phyloP scores from a whole-genome alignment of 2,797 vertebrate genomes.

The Rhadinocentrus ornatus region DNA sequence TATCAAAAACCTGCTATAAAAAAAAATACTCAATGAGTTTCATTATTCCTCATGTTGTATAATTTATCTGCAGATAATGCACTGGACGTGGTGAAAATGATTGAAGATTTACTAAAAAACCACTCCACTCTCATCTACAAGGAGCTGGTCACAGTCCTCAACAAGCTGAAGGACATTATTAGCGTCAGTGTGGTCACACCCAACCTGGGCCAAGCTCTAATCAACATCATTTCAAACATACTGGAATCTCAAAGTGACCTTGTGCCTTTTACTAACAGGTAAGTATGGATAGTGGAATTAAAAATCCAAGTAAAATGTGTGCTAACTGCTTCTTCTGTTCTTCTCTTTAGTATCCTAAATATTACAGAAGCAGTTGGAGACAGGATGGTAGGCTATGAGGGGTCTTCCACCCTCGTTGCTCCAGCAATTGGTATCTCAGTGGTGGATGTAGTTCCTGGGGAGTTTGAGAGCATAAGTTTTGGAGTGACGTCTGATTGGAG shows the following conservation, averaged over 20 bases:
- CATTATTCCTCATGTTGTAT: not conserved
- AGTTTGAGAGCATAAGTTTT: conserved; percentile 84
- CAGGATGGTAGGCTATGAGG: conserved; percentile 77
- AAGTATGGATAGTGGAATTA: conserved; percentile 45
- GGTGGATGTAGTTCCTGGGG: conserved; percentile 69
- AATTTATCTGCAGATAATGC: conserved; percentile 82
- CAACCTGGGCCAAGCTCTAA: conserved; percentile 74
- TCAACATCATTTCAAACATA: conserved; percentile 84
- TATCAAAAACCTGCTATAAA: no score
- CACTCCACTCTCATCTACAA: conserved; percentile 59
- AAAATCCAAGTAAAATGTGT: not conserved
- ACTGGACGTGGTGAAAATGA: conserved; percentile 82
- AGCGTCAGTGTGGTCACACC: conserved; percentile 72
- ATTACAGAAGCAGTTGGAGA: conserved; percentile 86
- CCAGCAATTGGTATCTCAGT: conserved; percentile 81
- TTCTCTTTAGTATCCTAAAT: conserved; percentile 84
- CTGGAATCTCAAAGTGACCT: conserved; percentile 80
- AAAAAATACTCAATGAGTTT: not conserved
- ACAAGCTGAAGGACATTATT: conserved; percentile 82
- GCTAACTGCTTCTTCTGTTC: not conserved
- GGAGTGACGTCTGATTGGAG: conserved; percentile 77
- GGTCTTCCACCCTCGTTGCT: conserved; percentile 71
- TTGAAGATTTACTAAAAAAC: conserved; percentile 79
- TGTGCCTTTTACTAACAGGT: conserved; percentile 84
- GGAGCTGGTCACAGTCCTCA: conserved; percentile 83